phyloP scores from a whole-genome alignment of 2,113 vertebrate species.

The Misgurnus mizolepis region DNA sequence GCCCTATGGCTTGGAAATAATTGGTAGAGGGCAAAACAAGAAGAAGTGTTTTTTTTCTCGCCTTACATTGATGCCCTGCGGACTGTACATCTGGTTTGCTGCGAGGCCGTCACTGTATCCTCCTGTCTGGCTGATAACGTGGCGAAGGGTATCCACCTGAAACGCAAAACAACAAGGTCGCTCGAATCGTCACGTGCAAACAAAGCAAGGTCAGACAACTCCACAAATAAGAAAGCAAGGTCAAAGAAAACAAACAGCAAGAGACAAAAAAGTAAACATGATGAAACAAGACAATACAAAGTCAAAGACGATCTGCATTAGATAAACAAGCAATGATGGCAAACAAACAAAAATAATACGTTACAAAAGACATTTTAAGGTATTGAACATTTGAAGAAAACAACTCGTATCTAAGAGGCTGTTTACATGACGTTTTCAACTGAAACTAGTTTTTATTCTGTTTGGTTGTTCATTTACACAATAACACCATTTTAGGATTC shows the following conservation, averaged over 20 bases:
- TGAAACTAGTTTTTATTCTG: too few relatives aligned
- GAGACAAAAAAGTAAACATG: slow-evolving; percentile 1
- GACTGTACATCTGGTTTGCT: slow-evolving; percentile 99
- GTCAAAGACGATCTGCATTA: slow-evolving; percentile 33
- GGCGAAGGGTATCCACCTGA: slow-evolving; percentile 99
- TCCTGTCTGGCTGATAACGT: slow-evolving; percentile 99
- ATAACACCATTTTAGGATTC: too few relatives aligned
- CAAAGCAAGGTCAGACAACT: slow-evolving; percentile 56
- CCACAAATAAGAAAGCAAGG: slow-evolving; percentile 43
- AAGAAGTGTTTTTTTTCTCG: slow-evolving; percentile 53
- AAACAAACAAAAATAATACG: neutral
- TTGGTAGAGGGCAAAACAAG: slow-evolving; percentile 71
- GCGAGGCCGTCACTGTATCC: slow-evolving; percentile 99
- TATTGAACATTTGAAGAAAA: too few relatives aligned
- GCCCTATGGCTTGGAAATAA: slow-evolving; percentile 92
- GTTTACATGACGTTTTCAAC: too few relatives aligned
- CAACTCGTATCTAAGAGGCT: too few relatives aligned
- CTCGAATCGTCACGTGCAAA: slow-evolving; percentile 36
- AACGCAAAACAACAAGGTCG: slow-evolving; percentile 75
- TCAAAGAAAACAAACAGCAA: slow-evolving; percentile 25
- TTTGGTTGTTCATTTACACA: too few relatives aligned
- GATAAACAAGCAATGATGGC: slow-evolving; percentile 1
- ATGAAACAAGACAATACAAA: slow-evolving; percentile 20
- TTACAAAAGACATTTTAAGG: neutral
- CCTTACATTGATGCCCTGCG: slow-evolving; percentile 99